Base-by-base conservation (phyloP, 2,888 invertebrate species). In the Eulithis prunata region DNA sequence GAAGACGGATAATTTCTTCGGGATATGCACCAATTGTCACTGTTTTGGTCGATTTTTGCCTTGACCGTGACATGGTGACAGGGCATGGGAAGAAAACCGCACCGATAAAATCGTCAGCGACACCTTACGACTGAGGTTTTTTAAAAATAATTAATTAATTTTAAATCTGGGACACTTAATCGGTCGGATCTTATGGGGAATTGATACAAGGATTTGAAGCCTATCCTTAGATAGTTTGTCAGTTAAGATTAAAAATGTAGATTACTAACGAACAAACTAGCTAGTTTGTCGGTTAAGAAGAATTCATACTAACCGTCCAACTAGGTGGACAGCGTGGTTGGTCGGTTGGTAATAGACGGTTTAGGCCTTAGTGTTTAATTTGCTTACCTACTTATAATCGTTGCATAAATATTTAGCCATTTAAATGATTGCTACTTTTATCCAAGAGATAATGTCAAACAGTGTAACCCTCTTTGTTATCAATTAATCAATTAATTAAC, bases 21-120 rank as follows among this genome's bases (percentile, higher is more conserved):
- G 87, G 86, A 90, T 92, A 92, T 92, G 93, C 92, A 91, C 92
- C 91, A 92, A 92, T 92, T 90, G 92, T 88, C 92, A 90, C 92
- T 80, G 86, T 90, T 89, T 90, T 91, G 86, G 76, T 88, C 81
- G 77, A 75, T 89, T 91, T 88, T 83, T 49, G 49, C 80, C 80
- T 81, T 79, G 76, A 72, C 74, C 49, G 52, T 45, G 54, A 54
- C 70, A 62, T 12, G 6, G 75, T 85, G 91, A 89, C 87, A 81
- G 73, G 77, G 71, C 82, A 75, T 81, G 84, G 82, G 83, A 84
- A 81, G 64, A 55, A 43, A 13, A 28, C 75, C 61, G 75, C 68
- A 75, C 78, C 77, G 80, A 89, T 90, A 87, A 89, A 90, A 90
- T 88, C 87, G 87, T 87, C 88, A 86, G 85, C 75, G 68, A 69